Base-by-base conservation (phyloP, 2,113 vertebrate species). In the Anas platyrhynchos region DNA sequence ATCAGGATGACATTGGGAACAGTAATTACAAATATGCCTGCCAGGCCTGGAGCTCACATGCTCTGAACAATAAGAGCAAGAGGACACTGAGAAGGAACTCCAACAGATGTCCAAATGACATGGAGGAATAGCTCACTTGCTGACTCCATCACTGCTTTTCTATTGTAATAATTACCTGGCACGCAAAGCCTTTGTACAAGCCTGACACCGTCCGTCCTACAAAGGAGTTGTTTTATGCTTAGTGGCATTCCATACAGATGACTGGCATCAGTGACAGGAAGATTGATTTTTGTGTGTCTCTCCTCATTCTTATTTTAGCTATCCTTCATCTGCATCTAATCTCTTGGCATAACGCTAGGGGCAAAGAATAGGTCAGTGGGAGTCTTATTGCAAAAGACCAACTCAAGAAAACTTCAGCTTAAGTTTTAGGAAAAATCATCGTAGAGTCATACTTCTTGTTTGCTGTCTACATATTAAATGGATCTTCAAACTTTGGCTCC, bases 1-100 rank as follows among this genome's bases (percentile, higher is more conserved):
- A 94, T 72, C 85, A 65, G 72, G 56, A 75, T 84, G 82, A 90
- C 1, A 1, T 2, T 65, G 76, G 85, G 68, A 78, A 63, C 54
- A 22, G 32, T 74, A 83, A 96, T 94, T 72, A 78, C 61, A 66
- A 86, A 75, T 61, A 61, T 79, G 93, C 92, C 92, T 90, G 88
- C 76, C 73, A 62, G 91, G 89, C 72, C 62, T 86, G 46, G 46
- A 94, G 85, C 56, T 91, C 79, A 65, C 56, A 61, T 16, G 72
- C 69, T 90, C 89, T 25, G 4, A 95, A 93, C 43, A 84, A 10
- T 54, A 61, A 48, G 61, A 88, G 48, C 83, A 93, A 61, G 83
- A 84, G 31, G 38, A 85, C 83, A 46, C 0, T 5, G 48, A 84
- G 69, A 65, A 72, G 21, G 43, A 34, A 68, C 76, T 78, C 81